phyloP scores from a whole-genome alignment of 53 echinoderm and acorn worm species.

The Henricia sp. region DNA sequence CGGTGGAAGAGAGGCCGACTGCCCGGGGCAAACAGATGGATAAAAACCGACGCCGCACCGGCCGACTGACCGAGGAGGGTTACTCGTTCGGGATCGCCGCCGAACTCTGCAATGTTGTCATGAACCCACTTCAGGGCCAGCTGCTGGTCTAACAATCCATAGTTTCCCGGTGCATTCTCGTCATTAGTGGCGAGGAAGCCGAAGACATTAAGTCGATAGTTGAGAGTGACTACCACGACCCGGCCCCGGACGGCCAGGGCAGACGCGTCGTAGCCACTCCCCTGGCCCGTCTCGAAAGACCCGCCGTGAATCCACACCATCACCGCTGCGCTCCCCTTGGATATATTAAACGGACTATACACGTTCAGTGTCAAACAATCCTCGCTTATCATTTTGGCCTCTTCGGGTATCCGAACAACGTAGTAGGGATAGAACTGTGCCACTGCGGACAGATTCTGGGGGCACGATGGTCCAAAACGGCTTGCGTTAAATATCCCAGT shows the following conservation, averaged over 20 bases:
- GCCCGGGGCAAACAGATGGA: constrained; percentile 66
- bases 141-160: constrained; percentile 84
- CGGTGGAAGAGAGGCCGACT: constrained; percentile 78
- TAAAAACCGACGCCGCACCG: constrained; percentile 66
- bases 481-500: constrained; percentile 24
- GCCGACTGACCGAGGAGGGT: constrained; percentile 87
- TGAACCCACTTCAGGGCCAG: constrained; percentile 83
- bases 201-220: constrained; percentile 44
- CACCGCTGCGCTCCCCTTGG: constrained; percentile 17
- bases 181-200: constrained; percentile 50
- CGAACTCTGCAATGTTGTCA: constrained; percentile 77
- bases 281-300: constrained; percentile 23
- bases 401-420: constrained; percentile 22
- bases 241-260: constrained; percentile 27
- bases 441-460: constrained; percentile 31
- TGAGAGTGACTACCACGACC: constrained; percentile 45
- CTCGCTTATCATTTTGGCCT: constrained; percentile 45
- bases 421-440: constrained; percentile 19
- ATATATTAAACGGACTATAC: constrained; percentile 67
- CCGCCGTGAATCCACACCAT: constrained; percentile 45
- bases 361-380: constrained; percentile 86
- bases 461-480: constrained; percentile 47
- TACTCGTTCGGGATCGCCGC: constrained; percentile 76
- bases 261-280: constrained; percentile 39
- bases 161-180: constrained; percentile 79